Evolutionary conservation across 1,140 invertebrate species (phyloP).

Genomic region (Cephus cinctus): DNA sequence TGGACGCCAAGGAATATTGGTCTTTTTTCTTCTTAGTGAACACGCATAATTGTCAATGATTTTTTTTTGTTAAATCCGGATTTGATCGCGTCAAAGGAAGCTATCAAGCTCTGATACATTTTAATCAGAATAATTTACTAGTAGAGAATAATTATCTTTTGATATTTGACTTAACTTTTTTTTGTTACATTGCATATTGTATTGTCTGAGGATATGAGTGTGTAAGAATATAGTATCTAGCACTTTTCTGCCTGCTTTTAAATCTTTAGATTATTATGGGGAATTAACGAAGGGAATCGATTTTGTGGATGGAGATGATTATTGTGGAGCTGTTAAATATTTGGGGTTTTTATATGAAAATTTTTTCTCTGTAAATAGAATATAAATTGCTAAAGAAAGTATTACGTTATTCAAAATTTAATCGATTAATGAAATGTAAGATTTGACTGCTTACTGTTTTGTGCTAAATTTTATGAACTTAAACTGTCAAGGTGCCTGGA

Average conservation of each 20-base stretch:
- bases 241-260: constrained; percentile 24
- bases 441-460: constrained; percentile 12
- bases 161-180: too few species aligned
- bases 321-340: constrained; percentile 28
- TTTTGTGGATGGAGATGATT: constrained; percentile 21
- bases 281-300: constrained; percentile 10
- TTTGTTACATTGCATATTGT: too few species aligned
- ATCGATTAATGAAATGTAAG: constrained; percentile 15
- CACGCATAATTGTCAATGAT: too few species aligned
- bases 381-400: constrained; percentile 32
- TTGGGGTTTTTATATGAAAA: constrained; percentile 33
- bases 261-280: constrained; percentile 18
- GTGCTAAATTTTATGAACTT: background rate
- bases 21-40: too few species aligned
- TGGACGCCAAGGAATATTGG: too few species aligned
- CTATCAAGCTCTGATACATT: too few species aligned
- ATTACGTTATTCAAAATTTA: constrained; percentile 26
- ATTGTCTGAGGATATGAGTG: background rate
- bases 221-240: constrained; percentile 10
- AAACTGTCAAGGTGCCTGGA: background rate
- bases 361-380: constrained; percentile 29
- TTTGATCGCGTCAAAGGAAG: too few species aligned
- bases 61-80: too few species aligned
- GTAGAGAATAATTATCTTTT: too few species aligned
- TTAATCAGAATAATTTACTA: too few species aligned